phyloP scores from a whole-genome alignment of 2,797 vertebrate species.

The Austrolebias charrua region DNA sequence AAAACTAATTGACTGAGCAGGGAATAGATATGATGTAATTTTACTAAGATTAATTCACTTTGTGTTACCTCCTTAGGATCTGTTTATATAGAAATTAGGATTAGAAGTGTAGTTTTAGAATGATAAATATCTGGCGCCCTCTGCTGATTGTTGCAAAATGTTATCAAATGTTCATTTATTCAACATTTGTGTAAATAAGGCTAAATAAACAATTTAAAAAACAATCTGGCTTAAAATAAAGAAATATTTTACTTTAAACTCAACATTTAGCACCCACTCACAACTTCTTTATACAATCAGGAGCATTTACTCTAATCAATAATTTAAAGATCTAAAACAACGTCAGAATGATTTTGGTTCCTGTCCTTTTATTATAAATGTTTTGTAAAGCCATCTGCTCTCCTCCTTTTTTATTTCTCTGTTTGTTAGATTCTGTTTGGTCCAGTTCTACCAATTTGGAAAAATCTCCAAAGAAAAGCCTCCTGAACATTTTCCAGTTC shows the following conservation, averaged over 20 bases:
- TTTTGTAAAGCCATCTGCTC: neutral
- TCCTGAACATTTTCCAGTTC: conserved; percentile 88
- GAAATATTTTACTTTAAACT: neutral
- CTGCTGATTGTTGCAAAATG: conserved; percentile 50
- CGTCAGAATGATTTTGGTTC: neutral
- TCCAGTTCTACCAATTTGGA: conserved; percentile 77
- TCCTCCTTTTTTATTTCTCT: neutral
- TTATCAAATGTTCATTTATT: neutral
- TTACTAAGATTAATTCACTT: no score
- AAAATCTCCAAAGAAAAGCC: conserved; percentile 84
- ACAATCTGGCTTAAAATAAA: no score
- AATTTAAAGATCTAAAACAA: neutral
- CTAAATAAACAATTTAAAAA: no score
- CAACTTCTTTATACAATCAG: conserved; percentile 8
- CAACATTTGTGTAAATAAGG: no score
- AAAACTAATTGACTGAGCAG: neutral
- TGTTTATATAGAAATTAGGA: conserved; percentile 9
- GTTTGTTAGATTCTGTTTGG: conserved; percentile 77
- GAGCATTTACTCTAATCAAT: neutral
- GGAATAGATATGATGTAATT: no score
- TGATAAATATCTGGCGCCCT: conserved; percentile 47
- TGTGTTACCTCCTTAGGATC: neutral
- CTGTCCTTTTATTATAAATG: conserved; percentile 4
- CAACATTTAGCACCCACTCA: neutral
- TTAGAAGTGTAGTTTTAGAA: conserved; percentile 1